These are phyloP conservation scores for Drepanosiphum platanoidis DNA, from an alignment of 2,888 invertebrate species.

Conservation along the genomic window DNA sequence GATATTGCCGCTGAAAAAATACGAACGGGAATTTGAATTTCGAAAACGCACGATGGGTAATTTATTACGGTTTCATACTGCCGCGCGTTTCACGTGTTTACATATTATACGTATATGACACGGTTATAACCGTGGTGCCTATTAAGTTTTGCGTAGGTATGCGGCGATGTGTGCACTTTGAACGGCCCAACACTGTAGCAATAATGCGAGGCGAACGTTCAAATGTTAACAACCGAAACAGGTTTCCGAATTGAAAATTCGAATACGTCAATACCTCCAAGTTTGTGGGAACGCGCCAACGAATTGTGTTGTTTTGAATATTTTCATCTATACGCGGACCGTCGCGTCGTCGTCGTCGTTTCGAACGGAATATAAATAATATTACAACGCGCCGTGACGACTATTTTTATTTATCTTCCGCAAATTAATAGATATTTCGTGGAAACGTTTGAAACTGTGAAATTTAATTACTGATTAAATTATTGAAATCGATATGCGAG, in stretches of 20 bases:
- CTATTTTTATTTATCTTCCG: background rate
- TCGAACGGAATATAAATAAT: background rate
- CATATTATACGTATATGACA: constrained; percentile 13
- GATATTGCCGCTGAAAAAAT: background rate
- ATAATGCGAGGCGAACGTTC: background rate
- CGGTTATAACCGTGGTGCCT: constrained; percentile 9
- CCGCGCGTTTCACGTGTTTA: background rate
- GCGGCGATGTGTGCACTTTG: background rate
- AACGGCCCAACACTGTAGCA: background rate
- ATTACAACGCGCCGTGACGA: background rate
- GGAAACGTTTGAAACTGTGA: background rate
- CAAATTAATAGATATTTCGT: background rate
- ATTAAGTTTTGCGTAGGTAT: background rate
- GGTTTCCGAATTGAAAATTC: constrained; percentile 42
- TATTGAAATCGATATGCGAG: no score
- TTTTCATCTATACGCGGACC: no score
- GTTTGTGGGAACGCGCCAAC: constrained; percentile 23
- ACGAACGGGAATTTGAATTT: constrained; percentile 21
- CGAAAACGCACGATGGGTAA: background rate
- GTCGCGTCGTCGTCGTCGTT: no score
- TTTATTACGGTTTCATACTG: constrained; percentile 36
- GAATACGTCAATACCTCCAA: constrained; percentile 18
- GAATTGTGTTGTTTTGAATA: background rate
- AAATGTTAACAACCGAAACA: constrained; percentile 24
- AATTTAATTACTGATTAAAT: background rate